Conservation (phyloP, 2,888 invertebrate genomes). For the Exocentrus adspersus region DNA sequence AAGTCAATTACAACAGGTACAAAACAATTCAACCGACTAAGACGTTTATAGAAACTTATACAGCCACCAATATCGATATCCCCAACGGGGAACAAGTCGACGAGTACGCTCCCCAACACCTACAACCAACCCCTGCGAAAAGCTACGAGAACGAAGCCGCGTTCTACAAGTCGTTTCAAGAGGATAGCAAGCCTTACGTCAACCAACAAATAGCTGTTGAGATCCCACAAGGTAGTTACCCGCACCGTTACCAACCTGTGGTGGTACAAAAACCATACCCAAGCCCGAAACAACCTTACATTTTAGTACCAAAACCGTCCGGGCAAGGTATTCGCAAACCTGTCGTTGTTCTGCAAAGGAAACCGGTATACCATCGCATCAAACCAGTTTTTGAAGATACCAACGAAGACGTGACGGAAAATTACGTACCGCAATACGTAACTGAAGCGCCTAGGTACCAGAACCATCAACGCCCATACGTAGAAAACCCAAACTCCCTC, state of each 20-base stretch:
- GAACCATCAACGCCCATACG: slow-evolving; percentile 18
- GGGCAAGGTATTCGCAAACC: slow-evolving; percentile 21
- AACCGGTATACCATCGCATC: slow-evolving; percentile 30
- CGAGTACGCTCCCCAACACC: slow-evolving; percentile 10
- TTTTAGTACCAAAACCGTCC: slow-evolving; percentile 25
- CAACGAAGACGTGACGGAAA: neutral
- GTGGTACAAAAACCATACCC: slow-evolving; percentile 32
- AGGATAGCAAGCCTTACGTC: slow-evolving; percentile 35
- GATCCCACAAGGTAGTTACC: slow-evolving; percentile 35
- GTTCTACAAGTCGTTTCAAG: slow-evolving; percentile 9
- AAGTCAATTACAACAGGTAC: slow-evolving; percentile 32
- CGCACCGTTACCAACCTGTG: slow-evolving; percentile 24
- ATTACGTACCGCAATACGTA: neutral
- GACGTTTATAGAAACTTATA: slow-evolving; percentile 59
- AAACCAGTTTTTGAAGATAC: neutral
- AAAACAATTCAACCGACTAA: slow-evolving; percentile 47
- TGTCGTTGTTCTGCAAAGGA: slow-evolving; percentile 29
- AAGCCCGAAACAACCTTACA: slow-evolving; percentile 33
- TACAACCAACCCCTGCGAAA: slow-evolving; percentile 1
- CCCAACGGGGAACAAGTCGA: slow-evolving; percentile 36
- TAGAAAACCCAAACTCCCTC: slow-evolving; percentile 58
- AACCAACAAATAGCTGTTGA: slow-evolving; percentile 42
- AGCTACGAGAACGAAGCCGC: slow-evolving; percentile 7
- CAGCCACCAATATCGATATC: slow-evolving; percentile 59
- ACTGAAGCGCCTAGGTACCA: slow-evolving; percentile 5